Percentiles rank a stretch among this genome's conserved stretches.
Evolutionary conservation across 1,140 invertebrate genomes (phyloP).

Genomic region (Ostrea denselamellosa): DNA sequence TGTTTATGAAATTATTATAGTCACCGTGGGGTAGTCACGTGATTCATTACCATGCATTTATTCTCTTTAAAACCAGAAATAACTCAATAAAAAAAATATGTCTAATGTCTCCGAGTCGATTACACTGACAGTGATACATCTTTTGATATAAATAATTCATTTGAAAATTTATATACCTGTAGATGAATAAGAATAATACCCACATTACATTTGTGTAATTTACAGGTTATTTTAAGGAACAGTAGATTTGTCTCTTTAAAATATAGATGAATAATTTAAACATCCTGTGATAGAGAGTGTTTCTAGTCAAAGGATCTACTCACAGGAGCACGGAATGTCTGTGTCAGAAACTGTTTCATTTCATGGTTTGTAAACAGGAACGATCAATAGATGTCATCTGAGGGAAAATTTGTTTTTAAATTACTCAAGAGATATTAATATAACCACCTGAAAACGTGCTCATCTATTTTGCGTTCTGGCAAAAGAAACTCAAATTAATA

Average conservation of each 20-base stretch:
- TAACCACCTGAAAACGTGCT: neutral
- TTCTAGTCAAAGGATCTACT: neutral
- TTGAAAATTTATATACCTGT: too few relatives aligned
- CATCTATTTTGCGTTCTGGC: neutral
- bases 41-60: too few relatives aligned
- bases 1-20: too few relatives aligned
- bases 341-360: neutral
- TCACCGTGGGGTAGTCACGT: too few relatives aligned
- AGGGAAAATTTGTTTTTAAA: neutral
- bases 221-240: neutral
- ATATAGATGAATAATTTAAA: conserved; percentile 11
- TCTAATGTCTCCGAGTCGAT: too few relatives aligned
- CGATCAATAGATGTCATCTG: neutral
- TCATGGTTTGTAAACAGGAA: conserved; percentile 24
- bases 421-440: neutral
- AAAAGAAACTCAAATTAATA: neutral
- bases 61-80: too few relatives aligned
- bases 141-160: too few relatives aligned
- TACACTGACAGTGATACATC: too few relatives aligned
- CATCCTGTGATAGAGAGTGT: neutral
- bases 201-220: neutral
- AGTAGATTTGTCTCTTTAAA: neutral
- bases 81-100: too few relatives aligned
- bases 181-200: too few relatives aligned
- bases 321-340: neutral